Base-by-base conservation (phyloP, 2,797 vertebrate genomes). In the Parauchenoglanis punctatus region DNA sequence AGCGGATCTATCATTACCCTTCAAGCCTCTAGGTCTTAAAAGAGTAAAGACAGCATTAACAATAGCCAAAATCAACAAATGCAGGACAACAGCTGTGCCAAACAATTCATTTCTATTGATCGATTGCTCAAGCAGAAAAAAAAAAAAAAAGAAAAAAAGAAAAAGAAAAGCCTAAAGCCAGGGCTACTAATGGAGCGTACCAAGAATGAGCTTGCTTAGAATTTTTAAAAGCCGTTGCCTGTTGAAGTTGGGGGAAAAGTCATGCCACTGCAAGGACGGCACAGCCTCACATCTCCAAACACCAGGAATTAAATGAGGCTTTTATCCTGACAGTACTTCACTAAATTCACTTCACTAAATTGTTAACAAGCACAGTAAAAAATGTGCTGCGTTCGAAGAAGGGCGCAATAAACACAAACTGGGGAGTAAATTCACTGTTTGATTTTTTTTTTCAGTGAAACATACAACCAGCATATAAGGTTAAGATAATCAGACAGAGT, bases 51-150 rank as follows among this genome's bases (percentile, higher is more conserved):
- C 52, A 7, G 83, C 86, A 83, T 87, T 82, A 84, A 78, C 52
- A 44, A 85, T 52, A 85, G 63, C 83, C 82, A 25, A 83, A 67
- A 81, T 54, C 65, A 68, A 84, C 83, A 61, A 85, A 85, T 28
- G 65, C 75, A 85, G 70, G 65, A 78, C 75, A 84, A 63, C 76
- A 81, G 56, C 65, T 52, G 83, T 25, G 84, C 65, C 75, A 84
- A 84, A 61, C 83, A 73, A 81, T 87, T 61, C 54, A 68, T 72
- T 85, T 80, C n/a, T 81, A 61, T 61, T 85, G 87, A 85, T 72
- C 17, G 44, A 81, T 72, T 25, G 83, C 65, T 63, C 52, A 25
- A 70, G 23, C 35, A 78, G 73, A 25, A 68, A 54, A 65, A 82
- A 83, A 54, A 49, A 15, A 40, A 28, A 28, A 6, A 11, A 20